Evolutionary conservation across 1,140 invertebrate genomes (phyloP).

Genomic region (Harpegnathos saltator): DNA sequence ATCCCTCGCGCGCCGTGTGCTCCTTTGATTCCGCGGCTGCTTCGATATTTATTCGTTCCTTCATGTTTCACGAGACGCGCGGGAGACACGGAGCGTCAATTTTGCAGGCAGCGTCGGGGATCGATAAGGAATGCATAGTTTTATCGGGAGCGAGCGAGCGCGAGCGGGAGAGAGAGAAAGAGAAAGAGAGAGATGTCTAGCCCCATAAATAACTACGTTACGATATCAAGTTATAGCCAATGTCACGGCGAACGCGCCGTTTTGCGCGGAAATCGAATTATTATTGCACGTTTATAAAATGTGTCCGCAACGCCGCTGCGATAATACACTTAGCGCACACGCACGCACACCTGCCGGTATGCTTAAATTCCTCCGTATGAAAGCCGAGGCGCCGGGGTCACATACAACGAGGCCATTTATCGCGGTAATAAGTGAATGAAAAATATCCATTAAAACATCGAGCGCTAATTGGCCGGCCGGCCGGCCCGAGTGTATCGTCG

Average conservation of each 20-base stretch:
- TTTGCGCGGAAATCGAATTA: slow-evolving; percentile 42
- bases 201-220: not conserved
- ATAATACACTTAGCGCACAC: slow-evolving; percentile 19
- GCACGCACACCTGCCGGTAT: slow-evolving; percentile 50
- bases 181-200: no score
- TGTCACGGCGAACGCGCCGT: not conserved
- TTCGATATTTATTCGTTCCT: slow-evolving; percentile 80
- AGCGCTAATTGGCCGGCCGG: not conserved
- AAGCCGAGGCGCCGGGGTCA: slow-evolving; percentile 23
- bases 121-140: not conserved
- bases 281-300: slow-evolving; percentile 36
- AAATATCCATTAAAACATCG: slow-evolving; percentile 64
- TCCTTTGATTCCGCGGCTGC: slow-evolving; percentile 77
- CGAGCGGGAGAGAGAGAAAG: no score
- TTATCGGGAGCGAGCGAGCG: no score
- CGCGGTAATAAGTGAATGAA: slow-evolving; percentile 68
- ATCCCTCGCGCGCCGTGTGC: slow-evolving; percentile 69
- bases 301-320: slow-evolving; percentile 31
- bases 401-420: slow-evolving; percentile 58
- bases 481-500: slow-evolving; percentile 39
- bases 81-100: slow-evolving; percentile 7
- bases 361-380: slow-evolving; percentile 63
- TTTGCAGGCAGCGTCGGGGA: not conserved
- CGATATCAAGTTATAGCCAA: slow-evolving; percentile 1
- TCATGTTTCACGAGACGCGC: slow-evolving; percentile 48